Base-by-base conservation (phyloP, 30 jellyfish, hydroid and myxozoan species). In the Cassiopea andromeda region DNA sequence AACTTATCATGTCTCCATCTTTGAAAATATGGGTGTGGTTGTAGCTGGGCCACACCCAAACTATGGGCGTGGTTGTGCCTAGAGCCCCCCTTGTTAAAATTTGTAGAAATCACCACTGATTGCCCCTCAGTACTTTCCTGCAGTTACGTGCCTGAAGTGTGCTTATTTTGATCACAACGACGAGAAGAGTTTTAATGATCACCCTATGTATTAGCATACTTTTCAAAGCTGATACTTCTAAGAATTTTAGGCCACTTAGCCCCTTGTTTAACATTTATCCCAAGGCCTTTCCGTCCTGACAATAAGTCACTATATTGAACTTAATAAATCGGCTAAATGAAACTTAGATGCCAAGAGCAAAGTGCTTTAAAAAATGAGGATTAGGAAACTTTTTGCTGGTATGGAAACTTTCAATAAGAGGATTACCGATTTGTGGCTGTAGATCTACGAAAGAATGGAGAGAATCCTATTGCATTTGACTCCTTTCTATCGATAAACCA, bases 351-450 rank as follows among this genome's bases (percentile, higher is more conserved):
- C 73, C 19, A 64, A 64, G 73, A 64, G 73, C 38, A 27, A 64
- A 64, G 15, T 64, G 19, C 73, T 64, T 9, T 64, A 4, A 64
- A 27, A 64, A 64, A 17, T 13, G 15, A 17, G 73, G 73, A 64
- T 64, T 64, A 9, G 27, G 38, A 17, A 64, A 64, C 27, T 7
- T 64, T 17, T 4, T 64, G 73, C 73, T 64, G 73, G 79, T 70
- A 43, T 70, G 54, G 15, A 43, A 70, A 70, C 54, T 1, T 70
- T 70, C 79, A 70, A 70, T 70, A 43, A 47, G 74, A n/a, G 86
- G 86, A 17, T 81, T 81, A 81, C 44, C 19, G 46, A 43, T 81
- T 66, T 69, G 90, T 73, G 80, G 90, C 82, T 68, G 68, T 46
- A 44, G 27, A 66, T 73, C 69, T 10, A 73, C 66, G 67, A 48